Conservation (phyloP, 2,888 invertebrate species). For the Chaitophorus viminalis region DNA sequence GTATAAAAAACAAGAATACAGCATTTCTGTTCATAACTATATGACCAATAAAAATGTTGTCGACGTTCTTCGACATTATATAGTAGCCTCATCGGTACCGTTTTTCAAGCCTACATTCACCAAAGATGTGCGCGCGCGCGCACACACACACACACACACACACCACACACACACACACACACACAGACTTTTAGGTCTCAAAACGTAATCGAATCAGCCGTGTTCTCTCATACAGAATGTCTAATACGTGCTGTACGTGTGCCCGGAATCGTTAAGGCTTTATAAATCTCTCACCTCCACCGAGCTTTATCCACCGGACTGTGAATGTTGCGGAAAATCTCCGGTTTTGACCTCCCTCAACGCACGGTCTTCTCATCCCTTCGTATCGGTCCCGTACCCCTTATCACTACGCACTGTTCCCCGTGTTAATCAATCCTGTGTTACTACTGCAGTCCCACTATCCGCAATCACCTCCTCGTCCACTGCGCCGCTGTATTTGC, state of each 20-base stretch:
- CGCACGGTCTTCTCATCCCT: neutral
- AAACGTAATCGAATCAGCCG: constrained; percentile 54
- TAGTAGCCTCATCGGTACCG: neutral
- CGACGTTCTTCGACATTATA: neutral
- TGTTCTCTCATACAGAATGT: constrained; percentile 16
- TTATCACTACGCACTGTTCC: neutral
- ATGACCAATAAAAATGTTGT: neutral
- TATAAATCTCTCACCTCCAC: constrained; percentile 39
- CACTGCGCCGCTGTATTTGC: neutral
- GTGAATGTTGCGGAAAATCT: constrained; percentile 18
- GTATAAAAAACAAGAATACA: neutral
- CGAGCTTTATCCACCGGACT: constrained; percentile 13
- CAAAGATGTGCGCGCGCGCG: too few species aligned
- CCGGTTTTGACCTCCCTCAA: neutral
- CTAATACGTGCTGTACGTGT: constrained; percentile 42
- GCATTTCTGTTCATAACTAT: too few species aligned
- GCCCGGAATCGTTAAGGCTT: constrained; percentile 58
- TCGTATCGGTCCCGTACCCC: too few species aligned
- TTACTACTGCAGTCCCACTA: neutral
- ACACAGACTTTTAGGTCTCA: neutral
- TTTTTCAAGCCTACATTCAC: constrained; percentile 19
- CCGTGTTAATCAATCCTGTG: constrained; percentile 45
- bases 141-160: neutral
- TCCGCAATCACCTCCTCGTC: neutral
- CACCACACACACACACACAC: neutral